Evolutionary conservation across 2,113 vertebrate genomes (phyloP).

Genomic region (Hemiprocne comata): DNA sequence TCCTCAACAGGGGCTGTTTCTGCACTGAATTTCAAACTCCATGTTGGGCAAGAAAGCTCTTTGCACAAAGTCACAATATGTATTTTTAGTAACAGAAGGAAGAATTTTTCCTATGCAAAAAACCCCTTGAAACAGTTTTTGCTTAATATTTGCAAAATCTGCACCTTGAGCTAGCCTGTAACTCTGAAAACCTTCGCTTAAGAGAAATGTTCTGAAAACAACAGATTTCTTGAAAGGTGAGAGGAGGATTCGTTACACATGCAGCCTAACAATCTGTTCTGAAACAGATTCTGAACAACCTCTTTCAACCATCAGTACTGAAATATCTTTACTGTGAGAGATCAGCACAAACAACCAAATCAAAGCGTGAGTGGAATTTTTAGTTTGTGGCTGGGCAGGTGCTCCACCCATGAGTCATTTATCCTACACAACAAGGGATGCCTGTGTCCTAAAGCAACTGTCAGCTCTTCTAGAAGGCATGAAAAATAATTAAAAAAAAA

Average conservation of each 20-base stretch:
- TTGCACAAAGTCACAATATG: background rate
- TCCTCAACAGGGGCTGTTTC: background rate
- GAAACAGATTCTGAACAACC: background rate
- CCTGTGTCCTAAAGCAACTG: background rate
- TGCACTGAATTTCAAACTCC: background rate
- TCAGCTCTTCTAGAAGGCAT: background rate
- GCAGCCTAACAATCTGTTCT: background rate
- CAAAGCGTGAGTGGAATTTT: conserved; percentile 67
- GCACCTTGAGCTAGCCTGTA: background rate
- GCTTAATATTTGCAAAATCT: background rate
- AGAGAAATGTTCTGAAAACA: background rate
- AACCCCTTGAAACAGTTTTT: background rate
- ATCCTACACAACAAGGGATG: conserved; percentile 39
- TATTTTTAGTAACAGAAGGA: background rate
- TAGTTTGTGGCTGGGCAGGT: conserved; percentile 63
- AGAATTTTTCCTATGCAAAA: background rate
- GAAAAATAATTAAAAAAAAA: background rate
- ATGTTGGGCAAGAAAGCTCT: background rate
- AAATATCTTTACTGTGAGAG: conserved; percentile 25
- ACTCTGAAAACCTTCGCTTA: background rate
- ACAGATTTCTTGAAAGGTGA: background rate
- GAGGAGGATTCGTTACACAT: background rate
- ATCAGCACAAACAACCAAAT: conserved; percentile 52
- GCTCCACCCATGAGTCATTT: conserved; percentile 62
- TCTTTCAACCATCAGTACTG: background rate